A percentile compares a stretch with the other conserved stretches of the same genome.
Conservation (phyloP, 2,888 invertebrate species). For the Ormyrus thymus region DNA sequence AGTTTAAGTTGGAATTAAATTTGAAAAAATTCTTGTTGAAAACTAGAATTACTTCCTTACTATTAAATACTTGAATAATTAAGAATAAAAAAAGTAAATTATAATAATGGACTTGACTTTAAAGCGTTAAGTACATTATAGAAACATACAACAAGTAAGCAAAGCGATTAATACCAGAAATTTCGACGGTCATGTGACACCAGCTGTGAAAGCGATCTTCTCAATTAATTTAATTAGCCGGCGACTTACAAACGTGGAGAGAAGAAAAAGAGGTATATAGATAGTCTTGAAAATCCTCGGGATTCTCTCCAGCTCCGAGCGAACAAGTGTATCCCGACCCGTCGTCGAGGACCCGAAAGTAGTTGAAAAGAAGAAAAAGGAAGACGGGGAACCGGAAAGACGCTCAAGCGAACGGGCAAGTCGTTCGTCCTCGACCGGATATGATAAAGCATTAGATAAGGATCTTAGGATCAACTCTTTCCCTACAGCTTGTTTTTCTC, state of each 20-base stretch:
- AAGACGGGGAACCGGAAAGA: slow-evolving; percentile 55
- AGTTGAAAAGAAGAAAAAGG: slow-evolving; percentile 36
- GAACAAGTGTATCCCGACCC: slow-evolving; percentile 43
- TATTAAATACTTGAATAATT: too few species aligned
- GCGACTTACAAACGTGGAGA: neutral
- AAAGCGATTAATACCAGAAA: too few species aligned
- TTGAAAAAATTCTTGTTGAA: too few species aligned
- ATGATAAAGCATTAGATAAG: slow-evolving; percentile 73
- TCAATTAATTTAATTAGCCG: slow-evolving; percentile 51
- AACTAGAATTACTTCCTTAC: too few species aligned
- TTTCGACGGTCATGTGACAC: neutral
- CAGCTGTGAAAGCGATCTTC: slow-evolving; percentile 31
- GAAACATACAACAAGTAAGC: too few species aligned
- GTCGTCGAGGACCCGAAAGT: slow-evolving; percentile 24
- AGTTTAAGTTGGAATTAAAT: too few species aligned
- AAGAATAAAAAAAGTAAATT: too few species aligned
- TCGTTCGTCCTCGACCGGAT: slow-evolving; percentile 63
- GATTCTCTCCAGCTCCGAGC: neutral
- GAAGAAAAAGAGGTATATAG: neutral
- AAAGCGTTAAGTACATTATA: too few species aligned
- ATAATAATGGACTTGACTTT: too few species aligned
- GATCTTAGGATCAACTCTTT: slow-evolving; percentile 60
- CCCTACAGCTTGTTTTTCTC: slow-evolving; percentile 20
- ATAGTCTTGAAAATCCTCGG: slow-evolving; percentile 12
- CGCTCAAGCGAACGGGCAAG: slow-evolving; percentile 59